Conservation (phyloP, 2,888 invertebrate genomes). For the Mesoligia furuncula region DNA sequence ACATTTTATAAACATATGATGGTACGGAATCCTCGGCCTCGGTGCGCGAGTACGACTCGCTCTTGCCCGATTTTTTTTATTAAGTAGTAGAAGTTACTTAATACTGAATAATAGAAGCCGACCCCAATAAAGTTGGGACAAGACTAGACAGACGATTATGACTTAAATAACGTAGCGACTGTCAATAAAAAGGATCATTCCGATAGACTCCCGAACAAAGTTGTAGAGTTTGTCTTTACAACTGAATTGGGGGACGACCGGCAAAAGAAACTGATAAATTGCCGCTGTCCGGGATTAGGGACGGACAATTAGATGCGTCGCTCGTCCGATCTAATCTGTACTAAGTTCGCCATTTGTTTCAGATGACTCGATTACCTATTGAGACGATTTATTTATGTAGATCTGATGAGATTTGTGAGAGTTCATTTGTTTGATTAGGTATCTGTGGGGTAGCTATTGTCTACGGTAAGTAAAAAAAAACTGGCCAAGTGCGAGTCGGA, state of each 20-base stretch:
- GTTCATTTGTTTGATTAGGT: constrained; percentile 21
- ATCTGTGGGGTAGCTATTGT: neutral
- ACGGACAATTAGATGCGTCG: constrained; percentile 73
- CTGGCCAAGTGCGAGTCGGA: too few relatives aligned
- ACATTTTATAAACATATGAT: too few relatives aligned
- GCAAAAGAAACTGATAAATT: constrained; percentile 70
- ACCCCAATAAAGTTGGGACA: neutral
- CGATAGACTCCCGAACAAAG: constrained; percentile 36
- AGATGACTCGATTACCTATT: constrained; percentile 62
- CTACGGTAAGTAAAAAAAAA: neutral
- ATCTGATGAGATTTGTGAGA: constrained; percentile 39
- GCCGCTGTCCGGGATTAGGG: constrained; percentile 72
- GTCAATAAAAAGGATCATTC: constrained; percentile 20
- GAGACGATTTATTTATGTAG: constrained; percentile 58
- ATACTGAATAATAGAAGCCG: neutral
- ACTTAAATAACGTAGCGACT: neutral
- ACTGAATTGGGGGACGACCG: constrained; percentile 55
- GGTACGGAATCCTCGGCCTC: too few relatives aligned
- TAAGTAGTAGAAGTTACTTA: neutral
- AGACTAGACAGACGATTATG: neutral
- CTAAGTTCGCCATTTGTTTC: constrained; percentile 70
- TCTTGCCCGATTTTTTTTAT: too few relatives aligned
- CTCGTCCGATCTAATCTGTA: constrained; percentile 76
- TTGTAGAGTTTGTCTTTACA: constrained; percentile 55
- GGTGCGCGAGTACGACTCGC: too few relatives aligned